phyloP scores from a whole-genome alignment of 2,113 vertebrate species.

The Erythrocebus patas region DNA sequence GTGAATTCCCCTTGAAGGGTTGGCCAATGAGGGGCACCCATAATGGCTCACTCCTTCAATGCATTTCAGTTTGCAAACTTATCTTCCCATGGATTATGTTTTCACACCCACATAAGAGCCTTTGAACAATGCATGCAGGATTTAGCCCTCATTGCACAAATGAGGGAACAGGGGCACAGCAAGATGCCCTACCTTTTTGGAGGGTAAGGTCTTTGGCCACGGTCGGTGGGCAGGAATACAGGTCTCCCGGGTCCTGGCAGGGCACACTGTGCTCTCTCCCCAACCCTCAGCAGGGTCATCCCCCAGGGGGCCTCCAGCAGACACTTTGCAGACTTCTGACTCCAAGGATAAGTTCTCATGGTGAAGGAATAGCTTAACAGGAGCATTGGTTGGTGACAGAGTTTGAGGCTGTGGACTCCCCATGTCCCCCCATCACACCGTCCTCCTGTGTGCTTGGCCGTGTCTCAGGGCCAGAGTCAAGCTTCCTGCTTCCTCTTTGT shows the following conservation, averaged over 20 bases:
- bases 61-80: background rate
- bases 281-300: fast-evolving
- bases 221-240: background rate
- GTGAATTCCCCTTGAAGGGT: background rate
- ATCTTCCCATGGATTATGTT: fast-evolving
- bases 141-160: too few species aligned
- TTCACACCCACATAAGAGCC: fast-evolving
- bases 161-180: too few species aligned
- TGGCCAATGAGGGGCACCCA: background rate
- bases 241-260: background rate
- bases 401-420: too few species aligned
- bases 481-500: background rate
- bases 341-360: background rate
- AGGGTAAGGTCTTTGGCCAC: fast-evolving
- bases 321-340: background rate
- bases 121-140: background rate
- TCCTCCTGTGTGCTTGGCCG: fast-evolving
- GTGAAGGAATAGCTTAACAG: background rate
- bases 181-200: fast-evolving
- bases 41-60: fast-evolving
- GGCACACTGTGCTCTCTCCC: fast-evolving
- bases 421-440: fast-evolving
- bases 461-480: background rate
- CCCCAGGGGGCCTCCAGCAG: background rate
- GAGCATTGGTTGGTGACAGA: background rate